phyloP scores from a whole-genome alignment of 2,113 vertebrate species.

The Falco punctatus region DNA sequence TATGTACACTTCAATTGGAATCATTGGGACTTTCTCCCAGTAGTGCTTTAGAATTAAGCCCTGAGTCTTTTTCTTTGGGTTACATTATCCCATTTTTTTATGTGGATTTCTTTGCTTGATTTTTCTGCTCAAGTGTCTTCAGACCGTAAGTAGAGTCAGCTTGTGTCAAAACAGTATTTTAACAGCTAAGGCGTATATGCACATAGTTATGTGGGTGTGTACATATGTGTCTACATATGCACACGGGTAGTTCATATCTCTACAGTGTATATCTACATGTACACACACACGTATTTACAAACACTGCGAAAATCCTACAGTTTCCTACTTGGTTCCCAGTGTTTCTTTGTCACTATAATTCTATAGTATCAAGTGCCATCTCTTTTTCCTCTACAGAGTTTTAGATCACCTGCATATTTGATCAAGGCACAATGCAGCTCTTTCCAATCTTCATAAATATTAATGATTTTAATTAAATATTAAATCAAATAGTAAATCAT shows the following conservation, averaged over 20 bases:
- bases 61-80: not conserved
- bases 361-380: not conserved
- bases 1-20: not conserved
- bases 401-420: slow-evolving; percentile 18
- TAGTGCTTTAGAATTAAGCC: not conserved
- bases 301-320: not conserved
- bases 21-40: not conserved
- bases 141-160: not conserved
- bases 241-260: not conserved
- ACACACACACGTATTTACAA: not conserved
- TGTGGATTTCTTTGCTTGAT: not conserved
- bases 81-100: not conserved
- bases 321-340: not conserved
- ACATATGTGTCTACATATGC: not conserved
- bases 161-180: not conserved
- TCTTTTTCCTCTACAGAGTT: not conserved
- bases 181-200: not conserved
- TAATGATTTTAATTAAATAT: slow-evolving; percentile 44
- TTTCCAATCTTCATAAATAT: slow-evolving; percentile 32
- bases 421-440: not conserved
- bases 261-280: not conserved
- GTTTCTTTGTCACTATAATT: not conserved
- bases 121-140: not conserved
- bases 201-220: not conserved
- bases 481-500: slow-evolving; percentile 4